Base-by-base conservation (phyloP, 2,888 invertebrate species). In the Rotaria magnacalcarata region DNA sequence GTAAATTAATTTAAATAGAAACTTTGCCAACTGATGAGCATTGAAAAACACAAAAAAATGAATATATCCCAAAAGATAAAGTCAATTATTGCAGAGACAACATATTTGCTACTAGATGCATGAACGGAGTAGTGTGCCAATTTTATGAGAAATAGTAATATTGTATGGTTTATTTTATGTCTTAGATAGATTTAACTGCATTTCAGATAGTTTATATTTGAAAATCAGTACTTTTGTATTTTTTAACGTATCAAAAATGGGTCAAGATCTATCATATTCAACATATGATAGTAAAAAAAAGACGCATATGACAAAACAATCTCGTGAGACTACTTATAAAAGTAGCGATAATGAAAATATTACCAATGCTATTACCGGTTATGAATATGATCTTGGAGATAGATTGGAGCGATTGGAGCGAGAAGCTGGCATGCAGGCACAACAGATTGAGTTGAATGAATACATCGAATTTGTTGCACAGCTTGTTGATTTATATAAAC, bases 401-500 rank as follows among this genome's bases (percentile, higher is more conserved):
- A 16, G 19, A 67, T 67, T 67, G 14, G 67, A 27, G 6, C 67
- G 10, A 67, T 27, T 67, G 6, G 34, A 67, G 5, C 67, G 67
- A 19, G 34, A 67, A 41, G 19, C 67, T 67, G 67, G 34, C 14
- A 6, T 67, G 0, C 67, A 41, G 34, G 67, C 27, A 4, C 67
- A 41, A 41, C 34, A 67, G 34, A 27, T 67, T 19, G 67, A 67
- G 14, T 41, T 67, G 27, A 67, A 10, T 41, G 34, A 67, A 14
- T 67, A 34, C 34, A 34, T 67, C 27, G 7, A 27, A 34, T 27
- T 11, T 16, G 19, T 34, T 67, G 2, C 67, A 14, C 34, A 67
- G 34, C 67, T 67, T 27, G 67, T 67, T 67, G 67, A 67, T 7
- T 67, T 67, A 67, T 67, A 34, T 67, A 67, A 67, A 34, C 67